A percentile compares a stretch with the other conserved stretches of the same genome.
Conservation (phyloP, 2,888 invertebrate genomes). For the Melinopterus prodromus region DNA sequence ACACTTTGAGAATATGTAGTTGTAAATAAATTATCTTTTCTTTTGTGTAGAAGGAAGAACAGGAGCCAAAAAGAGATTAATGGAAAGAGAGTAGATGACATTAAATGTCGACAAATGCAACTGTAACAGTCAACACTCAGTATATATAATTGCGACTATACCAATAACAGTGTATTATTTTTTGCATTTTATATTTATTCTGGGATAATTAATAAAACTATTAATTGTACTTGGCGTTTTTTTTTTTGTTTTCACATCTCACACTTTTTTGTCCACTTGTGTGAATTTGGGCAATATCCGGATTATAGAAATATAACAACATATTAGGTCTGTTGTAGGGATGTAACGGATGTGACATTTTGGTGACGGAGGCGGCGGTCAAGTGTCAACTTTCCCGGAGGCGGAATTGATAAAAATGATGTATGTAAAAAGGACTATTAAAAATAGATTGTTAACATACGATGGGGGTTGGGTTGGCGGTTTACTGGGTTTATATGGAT, state of each 20-base stretch:
- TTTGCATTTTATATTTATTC: slow-evolving; percentile 24
- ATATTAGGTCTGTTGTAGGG: no score
- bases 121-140: not conserved
- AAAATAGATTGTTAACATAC: no score
- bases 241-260: not conserved
- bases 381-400: no score
- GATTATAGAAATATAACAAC: no score
- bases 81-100: not conserved
- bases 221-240: not conserved
- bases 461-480: no score
- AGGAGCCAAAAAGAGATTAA: slow-evolving; percentile 33
- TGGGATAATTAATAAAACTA: slow-evolving; percentile 21
- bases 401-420: no score
- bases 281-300: no score
- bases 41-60: slow-evolving; percentile 31
- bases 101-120: not conserved
- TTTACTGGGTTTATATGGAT: no score
- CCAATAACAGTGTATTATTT: slow-evolving; percentile 20
- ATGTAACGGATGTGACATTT: no score
- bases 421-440: no score
- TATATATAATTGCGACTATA: not conserved
- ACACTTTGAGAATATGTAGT: not conserved
- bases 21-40: not conserved
- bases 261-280: no score
- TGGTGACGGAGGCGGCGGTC: no score